These are phyloP conservation scores for Volucella inflata DNA, from an alignment of 2,888 invertebrate genomes.

Conservation along the genomic window DNA sequence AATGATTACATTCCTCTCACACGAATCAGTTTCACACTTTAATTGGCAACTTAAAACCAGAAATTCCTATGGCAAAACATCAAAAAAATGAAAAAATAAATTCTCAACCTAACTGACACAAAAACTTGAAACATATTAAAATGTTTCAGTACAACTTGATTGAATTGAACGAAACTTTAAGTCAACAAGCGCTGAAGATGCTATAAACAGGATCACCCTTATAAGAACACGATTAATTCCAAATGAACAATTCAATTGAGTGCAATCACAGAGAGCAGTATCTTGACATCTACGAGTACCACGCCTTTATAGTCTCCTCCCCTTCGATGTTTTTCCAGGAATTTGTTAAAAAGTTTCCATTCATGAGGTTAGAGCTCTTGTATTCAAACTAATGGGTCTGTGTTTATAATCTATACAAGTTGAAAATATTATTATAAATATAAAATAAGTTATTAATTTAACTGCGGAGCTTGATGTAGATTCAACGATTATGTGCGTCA, in stretches of 20 bases:
- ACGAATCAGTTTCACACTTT: too few relatives aligned
- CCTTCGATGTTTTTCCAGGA: neutral
- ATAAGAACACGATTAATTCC: slow-evolving; percentile 47
- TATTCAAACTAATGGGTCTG: neutral
- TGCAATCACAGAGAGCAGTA: slow-evolving; percentile 37
- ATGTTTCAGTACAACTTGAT: too few relatives aligned
- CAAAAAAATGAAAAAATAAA: too few relatives aligned
- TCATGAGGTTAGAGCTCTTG: neutral
- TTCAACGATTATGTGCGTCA: too few relatives aligned
- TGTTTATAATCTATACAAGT: slow-evolving; percentile 16
- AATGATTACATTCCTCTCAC: too few relatives aligned
- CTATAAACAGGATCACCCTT: neutral
- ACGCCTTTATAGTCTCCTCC: slow-evolving; percentile 17
- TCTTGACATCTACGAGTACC: slow-evolving; percentile 17
- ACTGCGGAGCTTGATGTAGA: too few relatives aligned
- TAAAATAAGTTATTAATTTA: too few relatives aligned
- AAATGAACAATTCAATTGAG: slow-evolving; percentile 59
- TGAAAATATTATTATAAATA: neutral
- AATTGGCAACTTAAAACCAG: too few relatives aligned
- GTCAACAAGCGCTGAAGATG: slow-evolving; percentile 12
- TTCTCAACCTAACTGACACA: too few relatives aligned
- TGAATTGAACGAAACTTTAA: slow-evolving; percentile 13
- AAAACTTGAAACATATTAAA: too few relatives aligned
- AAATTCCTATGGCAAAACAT: too few relatives aligned
- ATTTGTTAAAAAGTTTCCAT: slow-evolving; percentile 6